These are phyloP conservation scores for Daboia siamensis DNA, from an alignment of 2,113 vertebrate genomes.

Conservation along the genomic window DNA sequence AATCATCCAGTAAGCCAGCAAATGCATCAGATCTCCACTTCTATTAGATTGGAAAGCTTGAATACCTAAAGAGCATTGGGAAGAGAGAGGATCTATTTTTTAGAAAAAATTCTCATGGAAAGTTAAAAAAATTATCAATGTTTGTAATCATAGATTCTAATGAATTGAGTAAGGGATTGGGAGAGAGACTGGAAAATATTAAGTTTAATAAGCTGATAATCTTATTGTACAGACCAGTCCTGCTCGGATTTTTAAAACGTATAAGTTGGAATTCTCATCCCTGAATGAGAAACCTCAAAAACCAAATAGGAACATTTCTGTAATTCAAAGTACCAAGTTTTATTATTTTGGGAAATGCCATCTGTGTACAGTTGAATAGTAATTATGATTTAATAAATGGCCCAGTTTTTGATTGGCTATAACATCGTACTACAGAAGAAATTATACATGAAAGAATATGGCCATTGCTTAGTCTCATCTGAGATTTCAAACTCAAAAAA, in stretches of 20 bases:
- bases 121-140: not conserved
- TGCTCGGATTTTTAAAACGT: not conserved
- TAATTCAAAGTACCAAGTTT: not conserved
- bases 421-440: not conserved
- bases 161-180: not conserved
- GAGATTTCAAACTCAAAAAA: not conserved
- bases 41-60: not conserved
- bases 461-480: not conserved
- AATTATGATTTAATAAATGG: not conserved
- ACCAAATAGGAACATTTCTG: not conserved
- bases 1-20: conserved; percentile 16
- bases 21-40: not conserved
- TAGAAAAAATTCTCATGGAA: not conserved
- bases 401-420: not conserved
- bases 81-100: no score
- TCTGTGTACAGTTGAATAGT: not conserved
- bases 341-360: not conserved
- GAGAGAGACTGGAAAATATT: not conserved
- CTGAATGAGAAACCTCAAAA: not conserved
- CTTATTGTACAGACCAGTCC: not conserved
- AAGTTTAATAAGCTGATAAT: not conserved
- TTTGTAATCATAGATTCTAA: not conserved
- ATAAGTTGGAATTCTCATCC: not conserved
- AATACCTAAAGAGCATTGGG: not conserved
- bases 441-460: not conserved